phyloP scores from a whole-genome alignment of 2,888 invertebrate genomes.

The Calameuta idolon region DNA sequence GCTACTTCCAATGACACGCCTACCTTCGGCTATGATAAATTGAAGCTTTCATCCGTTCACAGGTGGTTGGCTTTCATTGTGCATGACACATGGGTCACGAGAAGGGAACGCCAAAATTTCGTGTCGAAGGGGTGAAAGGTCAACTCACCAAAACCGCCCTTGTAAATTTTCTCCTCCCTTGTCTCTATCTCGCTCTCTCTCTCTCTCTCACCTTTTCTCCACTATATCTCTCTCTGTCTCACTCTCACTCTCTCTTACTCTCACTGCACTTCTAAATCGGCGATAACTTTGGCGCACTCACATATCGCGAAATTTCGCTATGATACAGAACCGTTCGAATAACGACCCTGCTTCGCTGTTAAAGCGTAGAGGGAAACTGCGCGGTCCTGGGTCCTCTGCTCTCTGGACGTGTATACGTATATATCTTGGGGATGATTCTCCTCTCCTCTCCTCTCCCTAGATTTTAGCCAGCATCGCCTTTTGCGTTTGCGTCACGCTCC shows the following conservation, averaged over 20 bases:
- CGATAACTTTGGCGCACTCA: not conserved
- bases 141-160: not conserved
- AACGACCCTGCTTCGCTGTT: constrained; percentile 2
- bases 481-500: constrained; percentile 24
- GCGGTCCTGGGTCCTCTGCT: not conserved
- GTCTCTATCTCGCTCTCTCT: too few relatives aligned
- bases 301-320: not conserved
- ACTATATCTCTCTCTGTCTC: constrained; percentile 24
- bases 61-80: constrained; percentile 40
- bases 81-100: constrained; percentile 13
- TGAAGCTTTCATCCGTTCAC: constrained; percentile 21
- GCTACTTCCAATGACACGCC: not conserved
- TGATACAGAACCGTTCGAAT: not conserved
- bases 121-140: not conserved
- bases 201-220: not conserved
- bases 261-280: constrained; percentile 4
- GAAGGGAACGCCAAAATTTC: not conserved
- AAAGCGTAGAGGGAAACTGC: constrained; percentile 2
- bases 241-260: constrained; percentile 20
- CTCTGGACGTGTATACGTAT: constrained; percentile 1
- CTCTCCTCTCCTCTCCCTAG: constrained; percentile 1
- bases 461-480: constrained; percentile 5
- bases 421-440: not conserved
- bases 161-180: not conserved
- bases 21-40: not conserved